Conservation (phyloP, 1,140 invertebrate species). For the Argopecten irradians region DNA sequence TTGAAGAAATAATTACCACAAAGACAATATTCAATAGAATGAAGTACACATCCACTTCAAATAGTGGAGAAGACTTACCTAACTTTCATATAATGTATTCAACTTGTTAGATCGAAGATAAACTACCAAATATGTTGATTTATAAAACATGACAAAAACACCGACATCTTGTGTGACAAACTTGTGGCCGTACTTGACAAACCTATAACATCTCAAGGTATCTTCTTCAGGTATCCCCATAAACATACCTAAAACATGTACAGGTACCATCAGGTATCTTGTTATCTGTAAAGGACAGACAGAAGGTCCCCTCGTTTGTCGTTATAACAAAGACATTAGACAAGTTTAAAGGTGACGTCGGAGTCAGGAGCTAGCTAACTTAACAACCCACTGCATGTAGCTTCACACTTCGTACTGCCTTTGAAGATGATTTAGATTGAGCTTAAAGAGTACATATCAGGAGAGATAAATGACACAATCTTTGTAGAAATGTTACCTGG, state of each 20-base stretch:
- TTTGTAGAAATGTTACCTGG: background rate
- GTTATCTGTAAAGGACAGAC: background rate
- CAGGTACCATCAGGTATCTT: background rate
- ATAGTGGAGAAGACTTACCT: background rate
- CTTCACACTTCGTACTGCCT: background rate
- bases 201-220: constrained; percentile 9
- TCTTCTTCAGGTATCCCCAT: too few relatives aligned
- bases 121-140: background rate
- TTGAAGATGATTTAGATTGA: background rate
- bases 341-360: background rate
- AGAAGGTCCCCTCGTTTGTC: background rate
- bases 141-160: background rate
- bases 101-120: background rate
- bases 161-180: background rate
- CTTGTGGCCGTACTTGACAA: background rate
- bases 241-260: constrained; percentile 17
- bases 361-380: background rate
- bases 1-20: background rate
- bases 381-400: background rate
- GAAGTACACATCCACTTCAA: background rate
- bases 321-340: background rate
- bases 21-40: background rate
- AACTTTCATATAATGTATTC: constrained; percentile 1
- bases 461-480: background rate
- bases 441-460: background rate